Base-by-base conservation (phyloP, 2,113 vertebrate species). In the Vulpes ferrilata region DNA sequence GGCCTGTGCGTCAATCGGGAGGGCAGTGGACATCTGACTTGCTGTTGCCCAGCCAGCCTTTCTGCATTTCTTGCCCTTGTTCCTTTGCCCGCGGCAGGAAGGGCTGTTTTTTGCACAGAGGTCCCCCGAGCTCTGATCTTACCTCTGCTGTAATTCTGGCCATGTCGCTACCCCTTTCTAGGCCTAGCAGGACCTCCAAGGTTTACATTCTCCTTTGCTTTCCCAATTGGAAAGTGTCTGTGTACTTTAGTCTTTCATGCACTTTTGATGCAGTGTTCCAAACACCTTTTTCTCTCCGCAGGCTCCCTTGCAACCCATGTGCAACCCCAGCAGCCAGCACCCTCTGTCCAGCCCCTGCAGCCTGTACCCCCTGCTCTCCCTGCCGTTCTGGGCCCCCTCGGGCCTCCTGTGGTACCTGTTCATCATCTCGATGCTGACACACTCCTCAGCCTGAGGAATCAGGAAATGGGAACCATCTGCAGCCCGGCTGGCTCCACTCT, bases 261-360 rank as follows among this genome's bases (percentile, higher is more conserved):
- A 7, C 51, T 32, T 43, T 71, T 53, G 43, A 90, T 2, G 4
- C 69, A 73, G 20, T 59, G 60, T 53, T 84, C 48, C 11, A 88
- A 51, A 74, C 51, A 71, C 16, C 3, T 17, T 20, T 74, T 55
- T 48, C 55, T 83, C 22, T 86, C 43, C 1, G 6, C 30, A 97
- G 95, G 35, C 89, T 96, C 27, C 95, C 96, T n/a, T 88, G 94
- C 64, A 60, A 88, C 69, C 95, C 38, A 0, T 90, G 96, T 0
- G 10, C 0, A 1, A 96, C 60, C 38, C 38, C 76, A 2, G 69
- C 69, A 51, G 20, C 85, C 67, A 82, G 48, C 55, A 59, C 35
- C 12, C 25, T 57, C 11, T 17, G 67, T 7, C 35, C 69, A 65
- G 88, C 43, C 16, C 82, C 88, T 22, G 81, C 74, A 53, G 74